phyloP scores from a whole-genome alignment of 2,113 vertebrate species.

The Nerophis ophidion region DNA sequence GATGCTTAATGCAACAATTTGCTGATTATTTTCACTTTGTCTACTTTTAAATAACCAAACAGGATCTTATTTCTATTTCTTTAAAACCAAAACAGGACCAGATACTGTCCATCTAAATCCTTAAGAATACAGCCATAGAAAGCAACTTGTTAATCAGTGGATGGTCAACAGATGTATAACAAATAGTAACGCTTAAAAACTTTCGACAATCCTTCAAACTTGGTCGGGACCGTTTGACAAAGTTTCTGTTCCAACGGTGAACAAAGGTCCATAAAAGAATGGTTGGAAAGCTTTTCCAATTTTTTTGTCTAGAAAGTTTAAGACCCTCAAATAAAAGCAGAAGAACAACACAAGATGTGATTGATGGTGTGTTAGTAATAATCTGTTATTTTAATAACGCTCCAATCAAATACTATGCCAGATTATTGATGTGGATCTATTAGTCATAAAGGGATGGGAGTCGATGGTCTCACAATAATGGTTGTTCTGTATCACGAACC shows the following conservation, averaged over 20 bases:
- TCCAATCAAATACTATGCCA: constrained; percentile 27
- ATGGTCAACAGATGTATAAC: no score
- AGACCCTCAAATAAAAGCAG: background rate
- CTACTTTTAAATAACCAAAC: constrained; percentile 20
- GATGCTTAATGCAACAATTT: constrained; percentile 6
- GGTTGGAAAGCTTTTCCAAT: background rate
- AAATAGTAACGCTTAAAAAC: no score
- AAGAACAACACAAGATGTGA: constrained; percentile 30
- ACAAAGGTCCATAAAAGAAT: background rate
- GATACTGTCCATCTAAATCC: constrained; percentile 5
- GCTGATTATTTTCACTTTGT: constrained; percentile 4
- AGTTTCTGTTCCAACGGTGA: background rate
- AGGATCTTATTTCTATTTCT: constrained; percentile 4
- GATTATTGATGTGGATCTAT: constrained; percentile 26
- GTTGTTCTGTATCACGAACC: constrained; percentile 19
- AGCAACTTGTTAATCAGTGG: no score
- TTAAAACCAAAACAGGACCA: constrained; percentile 5
- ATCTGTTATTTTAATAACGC: constrained; percentile 30
- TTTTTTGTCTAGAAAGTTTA: background rate
- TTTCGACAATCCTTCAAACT: no score
- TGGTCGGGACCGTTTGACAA: no score
- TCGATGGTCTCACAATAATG: constrained; percentile 9
- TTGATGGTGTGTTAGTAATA: constrained; percentile 21
- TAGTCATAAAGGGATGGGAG: constrained; percentile 13
- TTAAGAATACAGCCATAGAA: background rate